A percentile compares a stretch with the other conserved stretches of the same genome.
Evolutionary conservation across 2,113 vertebrate species (phyloP).

Genomic region (Otocyon megalotis): DNA sequence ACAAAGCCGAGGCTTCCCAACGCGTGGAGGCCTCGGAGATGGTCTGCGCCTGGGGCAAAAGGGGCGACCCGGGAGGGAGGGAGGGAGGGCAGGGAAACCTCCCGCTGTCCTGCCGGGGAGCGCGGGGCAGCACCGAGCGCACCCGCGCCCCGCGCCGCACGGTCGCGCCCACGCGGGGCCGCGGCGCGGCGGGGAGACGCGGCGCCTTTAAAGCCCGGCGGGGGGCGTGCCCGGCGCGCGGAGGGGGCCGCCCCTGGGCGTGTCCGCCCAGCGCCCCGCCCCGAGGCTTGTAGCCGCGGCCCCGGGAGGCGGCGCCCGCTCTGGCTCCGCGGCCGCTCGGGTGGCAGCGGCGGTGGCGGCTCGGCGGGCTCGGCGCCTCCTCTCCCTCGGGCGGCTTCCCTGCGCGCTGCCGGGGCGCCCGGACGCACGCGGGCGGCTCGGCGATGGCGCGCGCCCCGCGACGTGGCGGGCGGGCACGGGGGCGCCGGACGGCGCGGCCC

Average conservation of each 20-base stretch:
- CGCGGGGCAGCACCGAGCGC: background rate
- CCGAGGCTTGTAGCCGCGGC: background rate
- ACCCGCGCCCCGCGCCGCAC: rapidly evolving
- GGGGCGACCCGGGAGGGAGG: too few species aligned
- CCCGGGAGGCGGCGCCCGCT: slow-evolving; percentile 9
- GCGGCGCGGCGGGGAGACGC: background rate
- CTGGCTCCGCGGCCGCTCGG: background rate
- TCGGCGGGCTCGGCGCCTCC: background rate
- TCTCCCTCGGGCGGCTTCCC: background rate
- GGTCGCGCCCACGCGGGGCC: rapidly evolving
- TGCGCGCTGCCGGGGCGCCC: background rate
- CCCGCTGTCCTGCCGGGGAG: background rate
- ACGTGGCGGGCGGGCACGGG: slow-evolving; percentile 57
- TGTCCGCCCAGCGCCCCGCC: background rate
- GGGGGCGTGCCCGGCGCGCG: background rate
- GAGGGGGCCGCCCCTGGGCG: slow-evolving; percentile 46
- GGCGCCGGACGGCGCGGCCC: slow-evolving; percentile 48
- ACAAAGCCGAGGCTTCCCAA: rapidly evolving
- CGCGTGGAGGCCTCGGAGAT: rapidly evolving
- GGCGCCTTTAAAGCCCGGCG: slow-evolving; percentile 74
- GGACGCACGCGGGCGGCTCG: slow-evolving; percentile 37
- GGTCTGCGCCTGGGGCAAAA: background rate
- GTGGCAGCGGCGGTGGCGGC: slow-evolving; percentile 14
- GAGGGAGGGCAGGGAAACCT: too few species aligned
- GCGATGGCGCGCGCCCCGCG: slow-evolving; percentile 67